Percentiles rank a stretch among this genome's conserved stretches.
phyloP scores from a whole-genome alignment of 1,140 invertebrate genomes.

The Aphelenchoides fujianensis region DNA sequence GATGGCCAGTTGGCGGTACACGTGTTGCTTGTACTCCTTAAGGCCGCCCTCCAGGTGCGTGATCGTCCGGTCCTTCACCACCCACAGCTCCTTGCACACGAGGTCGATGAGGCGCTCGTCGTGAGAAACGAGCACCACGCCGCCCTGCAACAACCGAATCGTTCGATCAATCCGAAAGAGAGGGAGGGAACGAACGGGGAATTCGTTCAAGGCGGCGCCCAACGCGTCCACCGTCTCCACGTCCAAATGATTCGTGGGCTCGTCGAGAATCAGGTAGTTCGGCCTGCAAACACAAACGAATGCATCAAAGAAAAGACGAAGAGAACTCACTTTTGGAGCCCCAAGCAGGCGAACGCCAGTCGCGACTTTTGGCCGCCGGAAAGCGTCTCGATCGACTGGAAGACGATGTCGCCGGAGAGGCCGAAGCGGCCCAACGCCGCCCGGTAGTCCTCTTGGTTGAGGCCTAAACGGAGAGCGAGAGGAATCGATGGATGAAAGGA shows the following conservation, averaged over 20 bases:
- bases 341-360: constrained; percentile 42
- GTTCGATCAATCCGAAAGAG: too few relatives aligned
- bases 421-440: constrained; percentile 91
- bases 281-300: constrained; percentile 75
- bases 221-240: constrained; percentile 93
- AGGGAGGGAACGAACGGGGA: constrained; percentile 28
- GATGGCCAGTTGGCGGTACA: constrained; percentile 79
- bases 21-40: constrained; percentile 87
- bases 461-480: constrained; percentile 70
- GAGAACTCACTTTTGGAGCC: constrained; percentile 38
- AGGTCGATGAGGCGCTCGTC: constrained; percentile 93
- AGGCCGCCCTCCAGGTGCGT: constrained; percentile 89
- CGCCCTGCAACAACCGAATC: constrained; percentile 72
- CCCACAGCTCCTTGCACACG: constrained; percentile 96
- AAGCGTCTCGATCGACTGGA: constrained; percentile 48
- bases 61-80: constrained; percentile 81
- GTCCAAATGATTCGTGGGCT: constrained; percentile 71
- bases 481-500: constrained; percentile 20
- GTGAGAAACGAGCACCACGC: constrained; percentile 95
- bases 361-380: constrained; percentile 75
- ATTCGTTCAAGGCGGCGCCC: constrained; percentile 63
- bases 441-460: constrained; percentile 86
- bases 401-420: constrained; percentile 76
- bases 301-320: not conserved
- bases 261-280: constrained; percentile 93